phyloP scores from a whole-genome alignment of 2,888 invertebrate species.

The Hyposoter didymator region DNA sequence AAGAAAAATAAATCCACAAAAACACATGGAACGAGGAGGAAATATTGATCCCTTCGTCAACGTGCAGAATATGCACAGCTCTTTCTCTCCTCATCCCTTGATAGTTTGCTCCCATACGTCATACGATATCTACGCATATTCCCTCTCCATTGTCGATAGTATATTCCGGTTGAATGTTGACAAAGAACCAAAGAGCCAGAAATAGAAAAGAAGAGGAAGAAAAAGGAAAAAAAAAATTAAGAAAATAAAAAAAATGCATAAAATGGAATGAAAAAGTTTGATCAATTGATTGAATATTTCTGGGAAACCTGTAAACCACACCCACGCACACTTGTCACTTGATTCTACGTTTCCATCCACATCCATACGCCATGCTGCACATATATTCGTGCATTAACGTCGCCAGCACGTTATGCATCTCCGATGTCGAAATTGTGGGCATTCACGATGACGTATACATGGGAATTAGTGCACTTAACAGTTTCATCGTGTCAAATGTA shows the following conservation, averaged over 20 bases:
- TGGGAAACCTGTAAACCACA: neutral
- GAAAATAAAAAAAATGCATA: neutral
- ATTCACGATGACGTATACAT: slow-evolving; percentile 9
- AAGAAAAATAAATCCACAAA: neutral
- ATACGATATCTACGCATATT: neutral
- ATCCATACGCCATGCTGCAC: neutral
- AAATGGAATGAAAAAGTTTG: slow-evolving; percentile 3
- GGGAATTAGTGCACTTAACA: slow-evolving; percentile 14
- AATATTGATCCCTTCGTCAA: neutral
- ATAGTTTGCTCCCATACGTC: neutral
- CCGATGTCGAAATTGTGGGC: slow-evolving; percentile 14
- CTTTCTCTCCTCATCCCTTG: neutral
- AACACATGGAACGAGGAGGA: neutral
- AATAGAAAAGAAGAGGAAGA: neutral
- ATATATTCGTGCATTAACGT: slow-evolving; percentile 10
- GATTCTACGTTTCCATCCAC: neutral
- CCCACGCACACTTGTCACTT: neutral
- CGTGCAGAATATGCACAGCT: slow-evolving; percentile 3
- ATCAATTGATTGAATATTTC: neutral
- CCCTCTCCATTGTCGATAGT: neutral
- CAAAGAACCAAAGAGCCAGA: neutral
- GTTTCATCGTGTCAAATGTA: slow-evolving; percentile 8
- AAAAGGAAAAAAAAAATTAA: neutral
- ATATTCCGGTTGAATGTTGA: slow-evolving; percentile 26
- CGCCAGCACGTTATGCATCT: slow-evolving; percentile 21